Percentiles rank a stretch among this genome's conserved stretches.
phyloP scores from a whole-genome alignment of 2,888 invertebrate genomes.

The Volucella zonaria region DNA sequence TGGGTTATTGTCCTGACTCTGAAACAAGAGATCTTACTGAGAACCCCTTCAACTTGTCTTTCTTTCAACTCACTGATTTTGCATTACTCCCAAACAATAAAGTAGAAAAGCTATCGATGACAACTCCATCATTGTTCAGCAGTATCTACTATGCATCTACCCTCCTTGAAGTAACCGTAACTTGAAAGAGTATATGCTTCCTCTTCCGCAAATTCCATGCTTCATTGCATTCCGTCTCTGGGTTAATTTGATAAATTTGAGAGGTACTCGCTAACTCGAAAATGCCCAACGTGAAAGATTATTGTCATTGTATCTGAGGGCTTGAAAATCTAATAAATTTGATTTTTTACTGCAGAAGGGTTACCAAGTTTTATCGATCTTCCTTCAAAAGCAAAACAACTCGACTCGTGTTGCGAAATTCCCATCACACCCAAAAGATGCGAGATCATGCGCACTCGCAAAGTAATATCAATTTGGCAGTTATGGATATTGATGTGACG shows the following conservation, averaged over 20 bases:
- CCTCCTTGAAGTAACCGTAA: not conserved
- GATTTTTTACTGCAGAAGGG: slow-evolving; percentile 37
- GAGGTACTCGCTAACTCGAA: not conserved
- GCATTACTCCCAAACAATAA: not conserved
- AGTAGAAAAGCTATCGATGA: slow-evolving; percentile 8
- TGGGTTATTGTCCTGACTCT: too few relatives aligned
- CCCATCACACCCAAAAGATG: slow-evolving; percentile 27
- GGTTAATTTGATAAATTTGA: slow-evolving; percentile 47
- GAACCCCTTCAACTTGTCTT: not conserved
- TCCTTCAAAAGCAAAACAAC: slow-evolving; percentile 15
- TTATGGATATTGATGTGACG: slow-evolving; percentile 43
- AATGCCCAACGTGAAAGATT: slow-evolving; percentile 27
- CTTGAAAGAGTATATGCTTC: not conserved
- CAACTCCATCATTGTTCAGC: slow-evolving; percentile 3
- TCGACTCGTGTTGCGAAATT: slow-evolving; percentile 16
- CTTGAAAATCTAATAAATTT: slow-evolving; percentile 49
- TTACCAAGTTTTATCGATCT: slow-evolving; percentile 8
- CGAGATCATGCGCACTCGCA: not conserved
- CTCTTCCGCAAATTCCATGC: slow-evolving; percentile 16
- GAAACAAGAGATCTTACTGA: too few relatives aligned
- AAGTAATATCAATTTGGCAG: slow-evolving; percentile 34
- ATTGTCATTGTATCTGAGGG: slow-evolving; percentile 48
- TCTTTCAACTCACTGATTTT: not conserved
- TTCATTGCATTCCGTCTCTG: slow-evolving; percentile 15
- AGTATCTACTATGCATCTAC: not conserved